Conservation (phyloP, 2,113 vertebrate genomes). For the Boulengeromyrus knoepffleri region DNA sequence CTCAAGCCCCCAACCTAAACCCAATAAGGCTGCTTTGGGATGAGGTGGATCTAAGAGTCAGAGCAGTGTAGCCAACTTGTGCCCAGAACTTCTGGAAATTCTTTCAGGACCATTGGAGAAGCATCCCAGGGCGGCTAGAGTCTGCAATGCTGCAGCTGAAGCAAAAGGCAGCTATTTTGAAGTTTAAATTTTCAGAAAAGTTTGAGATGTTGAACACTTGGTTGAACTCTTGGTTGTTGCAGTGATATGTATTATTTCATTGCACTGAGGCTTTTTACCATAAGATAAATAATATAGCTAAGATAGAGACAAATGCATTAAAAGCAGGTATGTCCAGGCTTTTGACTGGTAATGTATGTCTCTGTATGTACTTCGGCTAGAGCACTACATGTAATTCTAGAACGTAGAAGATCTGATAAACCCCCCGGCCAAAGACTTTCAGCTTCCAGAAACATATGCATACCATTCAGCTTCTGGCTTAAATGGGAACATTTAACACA, state of each 20-base stretch:
- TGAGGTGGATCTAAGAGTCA: not conserved
- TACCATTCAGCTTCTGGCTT: not conserved
- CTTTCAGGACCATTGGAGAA: not conserved
- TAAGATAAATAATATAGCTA: not conserved
- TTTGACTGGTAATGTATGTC: not conserved
- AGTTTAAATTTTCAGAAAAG: not conserved
- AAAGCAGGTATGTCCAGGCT: not conserved
- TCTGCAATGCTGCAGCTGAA: not conserved
- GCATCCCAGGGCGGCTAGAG: not conserved
- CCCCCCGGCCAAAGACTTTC: not conserved
- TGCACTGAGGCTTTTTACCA: not conserved
- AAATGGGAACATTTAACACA: not conserved
- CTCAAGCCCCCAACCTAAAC: not conserved
- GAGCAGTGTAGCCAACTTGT: not conserved
- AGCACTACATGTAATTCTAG: not conserved
- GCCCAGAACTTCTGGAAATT: not conserved
- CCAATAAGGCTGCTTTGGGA: not conserved
- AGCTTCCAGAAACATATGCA: not conserved
- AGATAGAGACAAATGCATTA: not conserved
- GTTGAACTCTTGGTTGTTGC: not conserved
- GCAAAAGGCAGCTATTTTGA: not conserved
- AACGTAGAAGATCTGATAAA: not conserved
- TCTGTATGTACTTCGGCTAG: not conserved
- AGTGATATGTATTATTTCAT: not conserved
- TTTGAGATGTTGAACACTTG: not conserved